Evolutionary conservation across 1,140 invertebrate species (phyloP).

Genomic region (Arctopsyche grandis): DNA sequence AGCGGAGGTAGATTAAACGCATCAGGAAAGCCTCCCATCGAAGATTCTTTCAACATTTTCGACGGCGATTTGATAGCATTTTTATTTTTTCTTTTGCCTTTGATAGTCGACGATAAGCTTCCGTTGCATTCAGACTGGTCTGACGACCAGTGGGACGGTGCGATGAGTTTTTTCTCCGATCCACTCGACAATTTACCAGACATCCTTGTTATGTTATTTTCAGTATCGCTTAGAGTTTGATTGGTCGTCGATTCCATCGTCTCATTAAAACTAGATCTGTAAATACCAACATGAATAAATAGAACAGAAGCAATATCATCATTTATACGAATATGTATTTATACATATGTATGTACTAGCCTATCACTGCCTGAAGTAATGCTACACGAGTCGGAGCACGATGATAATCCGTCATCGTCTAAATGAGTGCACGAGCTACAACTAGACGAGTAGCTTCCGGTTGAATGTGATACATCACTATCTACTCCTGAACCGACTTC

Average conservation of each 20-base stretch:
- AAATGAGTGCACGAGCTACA: constrained; percentile 65
- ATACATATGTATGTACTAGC: no score
- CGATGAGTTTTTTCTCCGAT: constrained; percentile 25
- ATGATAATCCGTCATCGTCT: constrained; percentile 56
- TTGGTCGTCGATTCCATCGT: constrained; percentile 58
- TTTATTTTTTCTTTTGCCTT: constrained; percentile 52
- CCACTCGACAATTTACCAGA: constrained; percentile 35
- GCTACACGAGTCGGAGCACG: constrained; percentile 58
- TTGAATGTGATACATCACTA: constrained; percentile 60
- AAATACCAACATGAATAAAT: constrained; percentile 3
- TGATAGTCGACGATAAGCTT: constrained; percentile 41
- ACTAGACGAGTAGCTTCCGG: constrained; percentile 60
- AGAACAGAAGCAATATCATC: neutral
- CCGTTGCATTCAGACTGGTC: constrained; percentile 42
- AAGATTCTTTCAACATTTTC: constrained; percentile 24
- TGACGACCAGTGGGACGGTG: constrained; percentile 45
- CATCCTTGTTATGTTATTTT: constrained; percentile 47
- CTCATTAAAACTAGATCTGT: constrained; percentile 58
- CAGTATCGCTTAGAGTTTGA: constrained; percentile 51
- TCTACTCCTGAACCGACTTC: constrained; percentile 64
- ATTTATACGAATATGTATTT: neutral
- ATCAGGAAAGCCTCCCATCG: constrained; percentile 38
- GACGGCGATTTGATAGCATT: constrained; percentile 37
- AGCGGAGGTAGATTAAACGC: constrained; percentile 74
- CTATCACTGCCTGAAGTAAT: constrained; percentile 59